Conservation (phyloP, 2,797 vertebrate species). For the Brotula barbata region DNA sequence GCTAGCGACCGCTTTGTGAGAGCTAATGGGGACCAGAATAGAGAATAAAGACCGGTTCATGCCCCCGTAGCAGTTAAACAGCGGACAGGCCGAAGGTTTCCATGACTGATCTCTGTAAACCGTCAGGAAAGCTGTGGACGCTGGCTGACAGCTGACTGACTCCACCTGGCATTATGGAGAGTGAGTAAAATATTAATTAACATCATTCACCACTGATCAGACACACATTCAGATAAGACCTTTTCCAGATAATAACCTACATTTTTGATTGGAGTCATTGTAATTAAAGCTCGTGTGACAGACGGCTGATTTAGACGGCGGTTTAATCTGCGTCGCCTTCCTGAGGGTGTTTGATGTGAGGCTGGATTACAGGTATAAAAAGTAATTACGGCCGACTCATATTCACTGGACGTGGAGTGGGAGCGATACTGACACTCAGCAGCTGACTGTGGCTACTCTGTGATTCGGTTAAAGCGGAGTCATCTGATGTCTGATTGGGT, state of each 20-base stretch:
- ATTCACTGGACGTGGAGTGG: conserved; percentile 1
- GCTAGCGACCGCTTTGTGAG: too few relatives aligned
- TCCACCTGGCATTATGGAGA: conserved; percentile 22
- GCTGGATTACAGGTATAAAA: conserved; percentile 29
- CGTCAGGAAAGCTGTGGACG: too few relatives aligned
- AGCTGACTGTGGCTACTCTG: too few relatives aligned
- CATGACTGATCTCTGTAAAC: too few relatives aligned
- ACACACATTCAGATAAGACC: conserved; percentile 14
- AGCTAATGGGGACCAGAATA: too few relatives aligned
- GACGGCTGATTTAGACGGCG: neutral
- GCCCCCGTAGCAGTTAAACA: too few relatives aligned
- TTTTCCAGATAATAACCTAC: too few relatives aligned
- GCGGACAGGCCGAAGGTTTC: too few relatives aligned
- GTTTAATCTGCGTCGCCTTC: conserved; percentile 2
- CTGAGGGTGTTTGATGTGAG: conserved; percentile 15
- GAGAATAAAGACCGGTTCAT: too few relatives aligned
- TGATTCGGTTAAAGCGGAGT: conserved; percentile 19
- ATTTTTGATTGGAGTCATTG: neutral
- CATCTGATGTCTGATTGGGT: neutral
- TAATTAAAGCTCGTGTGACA: neutral
- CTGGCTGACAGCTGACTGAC: conserved; percentile 21
- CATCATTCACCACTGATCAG: conserved; percentile 39
- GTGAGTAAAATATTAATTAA: conserved; percentile 45
- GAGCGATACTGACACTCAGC: conserved; percentile 27
- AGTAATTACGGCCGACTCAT: conserved; percentile 9